phyloP scores from a whole-genome alignment of 2,113 vertebrate genomes.

The Sorex araneus region DNA sequence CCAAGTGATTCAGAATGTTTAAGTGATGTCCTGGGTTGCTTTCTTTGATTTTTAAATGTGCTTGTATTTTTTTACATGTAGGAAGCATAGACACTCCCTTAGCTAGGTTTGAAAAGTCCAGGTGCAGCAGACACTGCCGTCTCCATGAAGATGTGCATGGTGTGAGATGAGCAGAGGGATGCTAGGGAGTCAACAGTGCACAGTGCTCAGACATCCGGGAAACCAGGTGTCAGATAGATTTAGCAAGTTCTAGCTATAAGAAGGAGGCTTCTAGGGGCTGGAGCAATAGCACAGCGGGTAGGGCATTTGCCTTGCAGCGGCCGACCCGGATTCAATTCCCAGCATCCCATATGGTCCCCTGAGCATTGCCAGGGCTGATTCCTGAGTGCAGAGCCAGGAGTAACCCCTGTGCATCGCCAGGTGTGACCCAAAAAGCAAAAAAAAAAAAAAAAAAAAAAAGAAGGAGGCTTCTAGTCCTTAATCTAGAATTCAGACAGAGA shows the following conservation, averaged over 20 bases:
- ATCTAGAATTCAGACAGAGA: not conserved
- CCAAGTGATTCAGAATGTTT: constrained; percentile 29
- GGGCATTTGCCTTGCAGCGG: too few species aligned
- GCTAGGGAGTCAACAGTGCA: not conserved
- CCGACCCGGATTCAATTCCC: too few species aligned
- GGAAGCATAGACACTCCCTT: not conserved
- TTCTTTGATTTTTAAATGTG: constrained; percentile 55
- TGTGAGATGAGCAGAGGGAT: not conserved
- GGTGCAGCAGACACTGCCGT: too few species aligned
- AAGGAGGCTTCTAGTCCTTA: not conserved
- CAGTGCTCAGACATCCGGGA: not conserved
- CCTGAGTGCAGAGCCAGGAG: too few species aligned
- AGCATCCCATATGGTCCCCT: too few species aligned
- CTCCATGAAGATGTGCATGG: not conserved
- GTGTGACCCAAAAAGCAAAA: too few species aligned
- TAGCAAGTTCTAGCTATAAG: not conserved
- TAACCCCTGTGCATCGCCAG: too few species aligned
- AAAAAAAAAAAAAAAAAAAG: too few species aligned
- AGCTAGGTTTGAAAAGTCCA: too few species aligned
- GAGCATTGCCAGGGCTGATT: too few species aligned
- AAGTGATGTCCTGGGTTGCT: constrained; percentile 17
- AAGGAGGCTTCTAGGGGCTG: not conserved
- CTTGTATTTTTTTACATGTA: constrained; percentile 37
- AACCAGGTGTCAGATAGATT: not conserved
- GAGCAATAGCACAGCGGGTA: too few species aligned